Evolutionary conservation across 1,140 invertebrate species (phyloP).

Genomic region (Propsilocerus akamusi): DNA sequence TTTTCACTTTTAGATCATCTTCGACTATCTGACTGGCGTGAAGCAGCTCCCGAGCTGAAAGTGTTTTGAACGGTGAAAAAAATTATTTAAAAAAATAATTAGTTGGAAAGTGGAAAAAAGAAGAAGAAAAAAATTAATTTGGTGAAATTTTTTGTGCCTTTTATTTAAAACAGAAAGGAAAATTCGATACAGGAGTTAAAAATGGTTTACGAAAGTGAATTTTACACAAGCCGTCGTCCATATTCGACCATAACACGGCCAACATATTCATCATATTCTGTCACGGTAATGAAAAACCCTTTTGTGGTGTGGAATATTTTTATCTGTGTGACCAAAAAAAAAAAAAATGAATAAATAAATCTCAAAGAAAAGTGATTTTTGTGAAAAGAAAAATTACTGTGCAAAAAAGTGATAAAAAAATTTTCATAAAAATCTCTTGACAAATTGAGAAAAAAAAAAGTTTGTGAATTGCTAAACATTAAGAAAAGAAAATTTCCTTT

Average conservation of each 20-base stretch:
- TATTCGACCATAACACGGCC: conserved; percentile 32
- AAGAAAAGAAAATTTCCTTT: conserved; percentile 3
- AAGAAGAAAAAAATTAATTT: neutral
- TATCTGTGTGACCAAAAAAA: neutral
- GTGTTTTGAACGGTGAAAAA: no score
- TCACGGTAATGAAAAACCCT: conserved; percentile 46
- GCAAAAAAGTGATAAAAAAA: neutral
- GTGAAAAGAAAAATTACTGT: neutral
- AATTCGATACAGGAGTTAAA: conserved; percentile 23
- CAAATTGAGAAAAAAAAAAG: neutral
- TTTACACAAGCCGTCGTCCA: conserved; percentile 68
- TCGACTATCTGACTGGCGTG: neutral
- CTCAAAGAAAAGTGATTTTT: neutral
- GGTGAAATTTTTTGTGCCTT: neutral
- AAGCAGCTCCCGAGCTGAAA: neutral
- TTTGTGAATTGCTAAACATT: conserved; percentile 1
- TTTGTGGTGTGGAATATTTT: conserved; percentile 5
- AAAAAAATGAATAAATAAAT: neutral
- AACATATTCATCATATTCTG: conserved; percentile 48
- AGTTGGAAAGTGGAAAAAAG: no score
- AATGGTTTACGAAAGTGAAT: conserved; percentile 82
- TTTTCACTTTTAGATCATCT: neutral
- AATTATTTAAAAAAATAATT: no score
- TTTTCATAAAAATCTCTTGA: neutral
- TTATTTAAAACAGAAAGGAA: conserved; percentile 6